Base-by-base conservation (phyloP, 2,888 invertebrate species). In the Chrysolina americana region DNA sequence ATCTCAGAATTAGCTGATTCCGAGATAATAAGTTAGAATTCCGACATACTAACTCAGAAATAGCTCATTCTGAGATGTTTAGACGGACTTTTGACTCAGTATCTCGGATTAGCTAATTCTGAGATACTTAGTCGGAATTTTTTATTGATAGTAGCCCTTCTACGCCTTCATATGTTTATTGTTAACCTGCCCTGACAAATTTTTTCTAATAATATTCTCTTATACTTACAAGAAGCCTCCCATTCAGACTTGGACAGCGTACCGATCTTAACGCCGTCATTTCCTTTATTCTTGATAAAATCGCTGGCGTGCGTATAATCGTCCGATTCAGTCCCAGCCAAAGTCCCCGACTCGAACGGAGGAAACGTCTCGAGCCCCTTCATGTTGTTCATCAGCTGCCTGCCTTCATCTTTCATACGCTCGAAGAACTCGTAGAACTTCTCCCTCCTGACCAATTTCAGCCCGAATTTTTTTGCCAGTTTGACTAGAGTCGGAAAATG, bases 201-300 rank as follows among this genome's bases (percentile, higher is more conserved):
- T 28, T 36, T 6, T 36, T 36, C 8, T 6, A 6, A 36, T 28
- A 6, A 36, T 6, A 36, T 36, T 36, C 8, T 4, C 6, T 36
- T 6, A 70, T 81, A 92, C 94, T 93, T 89, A 97, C 97, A 94
- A 78, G 94, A 92, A 76, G 95, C 97, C 89, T 98, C 97, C 98
- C 98, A 98, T 89, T 98, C 98, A 59, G 94, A 92, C 82, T 92
- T 91, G 13, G 97, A 96, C 82, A 98, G 90, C 2, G 98, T 98
- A 13, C 98, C 97, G 80, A 95, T 89, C 70, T 86, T 86, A 21
- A 85, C 83, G 74, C 86, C 87, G 0, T 73, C 75, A 59, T 88
- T 82, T 76, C 88, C 85, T 79, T 88, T 82, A 10, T 83, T 81
- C 80, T 89, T 89, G 83, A 91, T 88, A 85, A 90, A 92, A 65